These are phyloP conservation scores for Charadrius vociferus DNA, from an alignment of 2,113 vertebrate species.

Conservation along the genomic window DNA sequence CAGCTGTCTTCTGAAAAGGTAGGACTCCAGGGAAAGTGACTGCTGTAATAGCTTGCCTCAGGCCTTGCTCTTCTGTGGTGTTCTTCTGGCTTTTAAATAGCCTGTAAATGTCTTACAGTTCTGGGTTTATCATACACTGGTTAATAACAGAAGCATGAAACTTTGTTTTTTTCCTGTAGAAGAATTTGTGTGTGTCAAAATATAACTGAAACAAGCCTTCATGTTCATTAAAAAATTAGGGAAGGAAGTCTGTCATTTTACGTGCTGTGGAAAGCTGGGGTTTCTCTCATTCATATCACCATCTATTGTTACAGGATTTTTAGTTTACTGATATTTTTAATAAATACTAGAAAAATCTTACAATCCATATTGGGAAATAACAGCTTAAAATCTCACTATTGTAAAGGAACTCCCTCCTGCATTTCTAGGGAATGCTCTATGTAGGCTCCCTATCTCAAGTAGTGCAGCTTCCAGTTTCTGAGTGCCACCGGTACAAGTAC, in stretches of 20 bases:
- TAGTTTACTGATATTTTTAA: neutral
- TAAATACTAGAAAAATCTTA: neutral
- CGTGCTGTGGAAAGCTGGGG: neutral
- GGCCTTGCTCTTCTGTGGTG: neutral
- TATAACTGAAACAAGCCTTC: neutral
- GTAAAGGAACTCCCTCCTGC: neutral
- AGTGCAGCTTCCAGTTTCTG: slow-evolving; percentile 74
- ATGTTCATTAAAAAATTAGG: neutral
- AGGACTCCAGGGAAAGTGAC: neutral
- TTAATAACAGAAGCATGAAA: neutral
- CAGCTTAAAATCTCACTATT: neutral
- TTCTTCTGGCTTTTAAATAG: neutral
- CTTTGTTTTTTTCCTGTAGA: neutral
- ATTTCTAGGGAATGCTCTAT: slow-evolving; percentile 72
- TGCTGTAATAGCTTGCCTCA: neutral
- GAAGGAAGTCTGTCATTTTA: neutral
- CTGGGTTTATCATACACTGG: neutral
- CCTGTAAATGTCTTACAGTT: neutral
- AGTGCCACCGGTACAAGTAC: slow-evolving; percentile 63
- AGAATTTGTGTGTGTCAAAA: neutral
- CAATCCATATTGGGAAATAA: neutral
- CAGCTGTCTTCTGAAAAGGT: slow-evolving; percentile 77
- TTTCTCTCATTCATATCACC: neutral
- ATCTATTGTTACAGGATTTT: neutral
- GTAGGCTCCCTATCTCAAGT: slow-evolving; percentile 69